Base-by-base conservation (phyloP, 2,888 invertebrate genomes). In the Microctonus hyperodae region DNA sequence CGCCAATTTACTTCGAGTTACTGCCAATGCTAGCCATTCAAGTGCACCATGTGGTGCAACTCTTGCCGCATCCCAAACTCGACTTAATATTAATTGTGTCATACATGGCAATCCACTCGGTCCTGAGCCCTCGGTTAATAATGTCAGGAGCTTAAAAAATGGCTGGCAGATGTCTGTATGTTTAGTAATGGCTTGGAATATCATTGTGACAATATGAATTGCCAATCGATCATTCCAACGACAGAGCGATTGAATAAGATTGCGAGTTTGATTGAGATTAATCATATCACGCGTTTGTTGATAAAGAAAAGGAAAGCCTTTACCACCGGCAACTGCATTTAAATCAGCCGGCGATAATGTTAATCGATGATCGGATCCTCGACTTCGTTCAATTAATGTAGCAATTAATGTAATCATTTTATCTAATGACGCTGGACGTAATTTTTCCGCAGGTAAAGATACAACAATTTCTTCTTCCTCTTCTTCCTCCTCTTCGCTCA, bases 321-420 rank as follows among this genome's bases (percentile, higher is more conserved):
- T 96, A 70, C 95, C 94, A 65, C 94, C 94, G 23, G 95, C 90
- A 28, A 96, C 88, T 1, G 95, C 92, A 77, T 89, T 90, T 62
- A 93, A 91, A 82, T 96, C 96, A 63, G 90, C 90, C 31, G 91
- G 89, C 11, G 91, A 90, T 31, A 97, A 85, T 58, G 91, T 90
- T 25, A 97, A 86, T 70, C 90, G 81, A 71, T 88, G 92, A 79
- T 90, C 90, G 6, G 92, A 86, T 72, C 93, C 93, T 1, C 96
- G 86, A 44, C 96, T 95, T 72, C 94, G 90, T 83, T 97, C 97
- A 40, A 96, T 95, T 16, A 97, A 87, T 2, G 92, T 90, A 0
- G 95, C 94, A 33, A 96, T 93, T 11, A 97, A 85, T 11, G 95
- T 93, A 73, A 97, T 94, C 97, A 97, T 97, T 86, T 97, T 97